Evolutionary conservation across 1,140 invertebrate species (phyloP), one percentile per base, ranked within the genome.

Genomic region (Cepaea nemoralis): DNA sequence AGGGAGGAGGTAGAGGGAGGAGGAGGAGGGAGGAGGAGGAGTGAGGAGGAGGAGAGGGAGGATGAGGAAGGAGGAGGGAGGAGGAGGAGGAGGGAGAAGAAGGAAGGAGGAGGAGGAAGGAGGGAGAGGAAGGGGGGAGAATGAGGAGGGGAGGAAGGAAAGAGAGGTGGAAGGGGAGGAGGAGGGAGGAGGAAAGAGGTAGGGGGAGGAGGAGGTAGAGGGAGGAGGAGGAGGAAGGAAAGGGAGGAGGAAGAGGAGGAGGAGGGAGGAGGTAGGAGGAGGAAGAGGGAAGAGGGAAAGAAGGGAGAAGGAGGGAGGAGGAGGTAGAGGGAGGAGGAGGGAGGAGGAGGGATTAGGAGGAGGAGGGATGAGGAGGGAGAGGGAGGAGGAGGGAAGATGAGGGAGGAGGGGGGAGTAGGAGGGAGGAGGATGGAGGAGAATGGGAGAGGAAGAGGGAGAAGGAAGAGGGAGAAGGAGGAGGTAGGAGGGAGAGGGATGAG

Each of bases 111-210:
- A 59, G n/a, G 55, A 59, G n/a, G 55, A 59, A 59, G 55, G n/a
- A 59, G 55, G 22, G n/a, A 24, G n/a, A 59, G 55, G n/a, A 59
- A 24, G 22, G n/a, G 24, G 22, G n/a, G 24, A n/a, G n/a, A 24
- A n/a, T 22, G 24, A n/a, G n/a, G 24, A n/a, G 22, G 24, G n/a
- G n/a, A 24, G n/a, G n/a, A 24, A n/a, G n/a, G 24, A 59, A n/a
- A 24, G n/a, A 59, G 55, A 59, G n/a, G 55, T 22, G n/a, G 55
- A 59, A 59, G 55, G n/a, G n/a, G 55, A 59, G n/a, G 55, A n/a
- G n/a, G n/a, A 59, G 22, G 24, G n/a, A 59, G 55, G n/a, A 59
- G 24, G 22, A 59, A 59, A 59, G 22, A 59, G n/a, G 22, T 5
- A 59, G 22, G 24, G n/a, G 22, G n/a, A 59, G 55, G n/a, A 59